phyloP scores from a whole-genome alignment of 2,797 vertebrate genomes.

The Odontamblyopus lacepedii region DNA sequence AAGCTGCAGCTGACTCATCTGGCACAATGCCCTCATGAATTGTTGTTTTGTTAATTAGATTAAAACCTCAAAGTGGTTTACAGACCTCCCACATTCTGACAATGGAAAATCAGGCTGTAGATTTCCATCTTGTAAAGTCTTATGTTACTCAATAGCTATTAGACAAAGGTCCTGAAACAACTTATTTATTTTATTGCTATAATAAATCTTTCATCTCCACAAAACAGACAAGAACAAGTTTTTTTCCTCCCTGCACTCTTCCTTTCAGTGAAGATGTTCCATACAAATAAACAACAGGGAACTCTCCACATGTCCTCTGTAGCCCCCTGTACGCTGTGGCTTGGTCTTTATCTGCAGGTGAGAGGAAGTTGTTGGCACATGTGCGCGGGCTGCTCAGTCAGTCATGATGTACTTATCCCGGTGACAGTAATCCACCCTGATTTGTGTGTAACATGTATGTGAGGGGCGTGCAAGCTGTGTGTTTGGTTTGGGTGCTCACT shows the following conservation, averaged over 20 bases:
- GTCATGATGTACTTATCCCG: slow-evolving; percentile 59
- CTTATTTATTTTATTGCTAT: slow-evolving; percentile 76
- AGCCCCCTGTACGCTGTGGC: slow-evolving; percentile 12
- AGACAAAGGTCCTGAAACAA: slow-evolving; percentile 61
- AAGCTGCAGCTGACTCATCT: slow-evolving; percentile 55
- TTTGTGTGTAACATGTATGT: slow-evolving; percentile 41
- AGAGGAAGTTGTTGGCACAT: slow-evolving; percentile 72
- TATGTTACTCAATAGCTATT: slow-evolving; percentile 62
- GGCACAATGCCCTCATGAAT: slow-evolving; percentile 57
- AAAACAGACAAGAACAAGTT: slow-evolving; percentile 43
- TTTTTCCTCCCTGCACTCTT: slow-evolving; percentile 14
- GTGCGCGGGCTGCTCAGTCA: slow-evolving; percentile 61
- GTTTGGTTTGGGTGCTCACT: slow-evolving; percentile 42
- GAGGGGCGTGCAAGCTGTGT: slow-evolving; percentile 35
- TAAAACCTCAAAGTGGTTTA: slow-evolving; percentile 69
- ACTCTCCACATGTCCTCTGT: slow-evolving; percentile 46
- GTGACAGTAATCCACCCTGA: slow-evolving; percentile 76
- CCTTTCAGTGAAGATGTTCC: slow-evolving; percentile 46
- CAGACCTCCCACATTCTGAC: slow-evolving; percentile 72
- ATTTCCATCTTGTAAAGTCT: slow-evolving; percentile 62
- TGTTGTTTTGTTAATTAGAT: slow-evolving; percentile 72
- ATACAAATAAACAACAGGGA: slow-evolving; percentile 73
- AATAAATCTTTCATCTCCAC: slow-evolving; percentile 76
- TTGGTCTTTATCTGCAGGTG: slow-evolving; percentile 61
- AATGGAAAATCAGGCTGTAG: slow-evolving; percentile 54